Evolutionary conservation across 2,888 invertebrate species (phyloP).

Genomic region (Alviniconcha strummeri): DNA sequence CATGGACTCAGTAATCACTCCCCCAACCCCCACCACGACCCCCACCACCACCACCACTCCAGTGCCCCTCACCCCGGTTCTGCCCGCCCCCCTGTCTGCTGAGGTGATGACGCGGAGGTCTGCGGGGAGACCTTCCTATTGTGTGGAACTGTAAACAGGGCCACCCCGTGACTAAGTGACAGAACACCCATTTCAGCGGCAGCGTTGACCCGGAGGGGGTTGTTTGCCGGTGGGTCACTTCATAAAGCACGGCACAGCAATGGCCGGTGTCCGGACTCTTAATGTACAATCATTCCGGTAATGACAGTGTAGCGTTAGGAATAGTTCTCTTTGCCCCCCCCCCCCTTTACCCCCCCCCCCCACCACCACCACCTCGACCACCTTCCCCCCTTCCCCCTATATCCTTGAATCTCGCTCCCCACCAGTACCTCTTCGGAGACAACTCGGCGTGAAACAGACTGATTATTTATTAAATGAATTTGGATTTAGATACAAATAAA

Average conservation of each 20-base stretch:
- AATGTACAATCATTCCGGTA: background rate
- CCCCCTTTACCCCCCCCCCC: too few species aligned
- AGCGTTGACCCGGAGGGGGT: background rate
- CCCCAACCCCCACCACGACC: slow-evolving; percentile 7
- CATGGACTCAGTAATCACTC: background rate
- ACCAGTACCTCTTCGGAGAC: too few species aligned
- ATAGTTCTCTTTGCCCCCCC: too few species aligned
- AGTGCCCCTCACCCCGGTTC: background rate
- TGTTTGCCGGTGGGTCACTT: background rate
- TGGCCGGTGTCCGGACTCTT: background rate
- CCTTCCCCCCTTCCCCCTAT: background rate
- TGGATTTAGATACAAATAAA: too few species aligned
- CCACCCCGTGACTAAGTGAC: slow-evolving; percentile 14
- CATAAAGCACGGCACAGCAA: background rate
- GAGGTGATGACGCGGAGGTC: background rate
- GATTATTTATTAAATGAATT: too few species aligned
- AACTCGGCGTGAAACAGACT: too few species aligned
- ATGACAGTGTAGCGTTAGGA: background rate
- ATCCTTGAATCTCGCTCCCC: too few species aligned
- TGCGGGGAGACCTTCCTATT: background rate
- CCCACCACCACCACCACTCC: background rate
- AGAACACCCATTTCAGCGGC: background rate
- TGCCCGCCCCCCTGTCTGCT: background rate
- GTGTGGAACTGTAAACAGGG: slow-evolving; percentile 7
- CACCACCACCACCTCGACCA: background rate